Conservation (phyloP, 64 coral and sea anemone species). For the Montipora efflorescens region DNA sequence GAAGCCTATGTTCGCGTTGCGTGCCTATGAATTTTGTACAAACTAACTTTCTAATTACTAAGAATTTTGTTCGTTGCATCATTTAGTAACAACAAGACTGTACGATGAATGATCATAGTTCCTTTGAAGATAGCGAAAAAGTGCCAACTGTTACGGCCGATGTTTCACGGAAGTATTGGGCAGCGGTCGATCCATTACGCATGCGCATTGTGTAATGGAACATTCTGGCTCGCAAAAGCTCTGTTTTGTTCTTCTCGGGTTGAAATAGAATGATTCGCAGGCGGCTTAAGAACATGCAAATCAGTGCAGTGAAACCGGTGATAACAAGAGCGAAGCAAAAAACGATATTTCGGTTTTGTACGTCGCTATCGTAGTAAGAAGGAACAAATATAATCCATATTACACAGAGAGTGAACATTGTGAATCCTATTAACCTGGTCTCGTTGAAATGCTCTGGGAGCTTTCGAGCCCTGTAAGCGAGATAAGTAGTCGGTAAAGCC, state of each 20-base stretch:
- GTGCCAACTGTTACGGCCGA: slow-evolving; percentile 85
- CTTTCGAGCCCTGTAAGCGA: slow-evolving; percentile 81
- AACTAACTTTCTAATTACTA: too few relatives aligned
- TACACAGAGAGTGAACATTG: slow-evolving; percentile 89
- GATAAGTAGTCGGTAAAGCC: slow-evolving; percentile 74
- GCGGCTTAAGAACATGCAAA: slow-evolving; percentile 80
- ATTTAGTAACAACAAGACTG: too few relatives aligned
- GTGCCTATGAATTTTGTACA: too few relatives aligned
- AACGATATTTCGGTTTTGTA: slow-evolving; percentile 43
- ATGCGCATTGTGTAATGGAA: slow-evolving; percentile 81
- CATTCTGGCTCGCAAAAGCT: slow-evolving; percentile 77
- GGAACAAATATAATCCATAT: slow-evolving; percentile 71
- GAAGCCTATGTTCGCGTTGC: too few relatives aligned
- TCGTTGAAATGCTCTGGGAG: slow-evolving; percentile 92
- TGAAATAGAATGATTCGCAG: slow-evolving; percentile 89
- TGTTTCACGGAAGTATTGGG: slow-evolving; percentile 55
- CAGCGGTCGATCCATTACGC: slow-evolving; percentile 58
- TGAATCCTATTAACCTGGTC: slow-evolving; percentile 83
- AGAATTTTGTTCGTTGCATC: too few relatives aligned
- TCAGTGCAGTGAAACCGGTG: slow-evolving; percentile 73
- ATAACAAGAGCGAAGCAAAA: slow-evolving; percentile 62
- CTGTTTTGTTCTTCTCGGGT: slow-evolving; percentile 84
- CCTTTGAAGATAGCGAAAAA: slow-evolving; percentile 1
- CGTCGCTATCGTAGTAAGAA: slow-evolving; percentile 56
- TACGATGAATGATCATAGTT: neutral